Conservation (phyloP, 2,888 invertebrate species). For the Thecophora atra region DNA sequence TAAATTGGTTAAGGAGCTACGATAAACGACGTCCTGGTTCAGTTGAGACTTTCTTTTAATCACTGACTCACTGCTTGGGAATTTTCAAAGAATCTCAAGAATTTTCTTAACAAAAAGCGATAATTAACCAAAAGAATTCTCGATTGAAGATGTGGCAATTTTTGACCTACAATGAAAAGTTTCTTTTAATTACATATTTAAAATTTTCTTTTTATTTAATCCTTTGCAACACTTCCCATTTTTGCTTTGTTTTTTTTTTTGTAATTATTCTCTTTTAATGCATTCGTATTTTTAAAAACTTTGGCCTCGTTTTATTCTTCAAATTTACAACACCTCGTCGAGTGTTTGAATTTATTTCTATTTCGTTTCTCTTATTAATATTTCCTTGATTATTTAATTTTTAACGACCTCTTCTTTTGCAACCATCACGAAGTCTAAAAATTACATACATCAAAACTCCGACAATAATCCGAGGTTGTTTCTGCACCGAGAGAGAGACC, state of each 20-base stretch:
- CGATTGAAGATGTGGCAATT: too few relatives aligned
- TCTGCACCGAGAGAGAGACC: not conserved
- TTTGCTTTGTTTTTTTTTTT: not conserved
- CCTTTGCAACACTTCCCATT: not conserved
- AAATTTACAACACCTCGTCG: too few relatives aligned
- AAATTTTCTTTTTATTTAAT: not conserved
- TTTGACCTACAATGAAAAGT: too few relatives aligned
- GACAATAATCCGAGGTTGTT: not conserved
- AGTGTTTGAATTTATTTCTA: too few relatives aligned
- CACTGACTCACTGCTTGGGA: not conserved
- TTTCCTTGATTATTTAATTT: too few relatives aligned
- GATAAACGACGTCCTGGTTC: constrained; percentile 1
- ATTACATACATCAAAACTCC: not conserved
- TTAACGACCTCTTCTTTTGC: too few relatives aligned
- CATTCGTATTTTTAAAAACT: too few relatives aligned
- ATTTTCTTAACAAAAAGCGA: not conserved
- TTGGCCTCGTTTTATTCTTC: too few relatives aligned
- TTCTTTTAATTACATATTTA: not conserved
- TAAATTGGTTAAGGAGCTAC: constrained; percentile 3
- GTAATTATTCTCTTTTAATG: too few relatives aligned
- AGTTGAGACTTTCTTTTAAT: constrained; percentile 3
- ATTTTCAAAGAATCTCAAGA: not conserved
- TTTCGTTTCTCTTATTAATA: too few relatives aligned
- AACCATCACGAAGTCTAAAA: too few relatives aligned
- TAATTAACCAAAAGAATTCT: not conserved